phyloP scores from a whole-genome alignment of 2,797 vertebrate genomes.

The Lerista edwardsae region DNA sequence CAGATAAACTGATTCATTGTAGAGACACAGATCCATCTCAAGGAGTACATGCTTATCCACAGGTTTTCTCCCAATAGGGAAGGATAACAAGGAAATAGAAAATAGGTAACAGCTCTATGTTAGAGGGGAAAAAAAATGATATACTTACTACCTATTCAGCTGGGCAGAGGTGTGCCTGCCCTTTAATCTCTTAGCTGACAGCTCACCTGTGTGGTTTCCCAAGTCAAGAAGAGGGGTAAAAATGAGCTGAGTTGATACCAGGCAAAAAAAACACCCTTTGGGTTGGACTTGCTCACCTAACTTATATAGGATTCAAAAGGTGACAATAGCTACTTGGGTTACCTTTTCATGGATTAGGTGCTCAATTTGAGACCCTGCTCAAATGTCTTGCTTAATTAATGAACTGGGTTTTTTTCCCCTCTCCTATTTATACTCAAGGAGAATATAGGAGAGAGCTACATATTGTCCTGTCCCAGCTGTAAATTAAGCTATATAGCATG shows the following conservation, averaged over 20 bases:
- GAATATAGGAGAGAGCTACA: conserved; percentile 56
- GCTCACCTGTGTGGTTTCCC: conserved; percentile 70
- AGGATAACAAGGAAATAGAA: not conserved
- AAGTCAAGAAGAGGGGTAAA: conserved; percentile 49
- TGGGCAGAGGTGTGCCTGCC: conserved; percentile 37
- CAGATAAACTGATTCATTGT: conserved; percentile 19
- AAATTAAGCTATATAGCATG: conserved; percentile 44
- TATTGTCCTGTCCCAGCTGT: too few relatives aligned
- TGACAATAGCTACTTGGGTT: conserved; percentile 89
- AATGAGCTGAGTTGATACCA: conserved; percentile 56
- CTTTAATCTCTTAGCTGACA: conserved; percentile 41
- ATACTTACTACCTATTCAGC: conserved; percentile 39
- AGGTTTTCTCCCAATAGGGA: not conserved
- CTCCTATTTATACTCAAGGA: conserved; percentile 82
- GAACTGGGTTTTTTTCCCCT: conserved; percentile 72
- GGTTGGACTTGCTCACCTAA: conserved; percentile 66
- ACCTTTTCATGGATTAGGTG: conserved; percentile 88
- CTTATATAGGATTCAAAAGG: conserved; percentile 90
- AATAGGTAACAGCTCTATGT: conserved; percentile 25
- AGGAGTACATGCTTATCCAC: not conserved
- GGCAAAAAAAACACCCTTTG: conserved; percentile 66
- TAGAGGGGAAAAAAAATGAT: not conserved
- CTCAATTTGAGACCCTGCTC: conserved; percentile 80
- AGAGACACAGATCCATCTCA: not conserved
- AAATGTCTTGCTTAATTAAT: conserved; percentile 88